Percentiles rank a stretch among this genome's conserved stretches.
Conservation (phyloP, 2,113 vertebrate genomes). For the Maccullochella peelii region DNA sequence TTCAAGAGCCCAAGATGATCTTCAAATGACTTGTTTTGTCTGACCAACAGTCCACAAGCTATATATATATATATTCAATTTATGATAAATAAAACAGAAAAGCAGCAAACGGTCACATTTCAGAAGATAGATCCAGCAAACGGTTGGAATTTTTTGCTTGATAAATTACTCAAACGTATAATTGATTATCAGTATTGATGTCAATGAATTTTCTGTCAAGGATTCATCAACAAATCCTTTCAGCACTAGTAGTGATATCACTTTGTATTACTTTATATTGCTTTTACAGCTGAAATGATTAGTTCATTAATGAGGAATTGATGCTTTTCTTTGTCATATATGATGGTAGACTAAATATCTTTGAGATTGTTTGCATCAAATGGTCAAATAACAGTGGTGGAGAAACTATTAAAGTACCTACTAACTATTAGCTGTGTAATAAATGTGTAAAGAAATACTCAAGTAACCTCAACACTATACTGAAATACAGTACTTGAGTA, state of each 20-base stretch:
- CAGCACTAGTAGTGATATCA: neutral
- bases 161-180: neutral
- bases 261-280: neutral
- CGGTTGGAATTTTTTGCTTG: neutral
- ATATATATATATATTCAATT: slow-evolving; percentile 1
- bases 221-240: neutral
- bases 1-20: neutral
- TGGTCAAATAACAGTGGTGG: neutral
- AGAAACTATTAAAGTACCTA: neutral
- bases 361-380: neutral
- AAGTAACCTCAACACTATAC: too few species aligned
- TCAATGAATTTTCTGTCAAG: slow-evolving; percentile 2
- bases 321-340: neutral
- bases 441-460: neutral
- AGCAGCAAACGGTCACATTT: neutral
- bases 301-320: neutral
- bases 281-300: neutral
- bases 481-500: too few species aligned
- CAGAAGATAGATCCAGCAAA: neutral
- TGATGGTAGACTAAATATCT: neutral
- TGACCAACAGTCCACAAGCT: neutral
- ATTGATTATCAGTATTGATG: neutral
- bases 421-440: neutral
- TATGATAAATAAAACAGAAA: neutral
- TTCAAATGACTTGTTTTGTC: slow-evolving; percentile 5